Base-by-base conservation (phyloP, 2,797 vertebrate species). In the Pelodytes ibericus region DNA sequence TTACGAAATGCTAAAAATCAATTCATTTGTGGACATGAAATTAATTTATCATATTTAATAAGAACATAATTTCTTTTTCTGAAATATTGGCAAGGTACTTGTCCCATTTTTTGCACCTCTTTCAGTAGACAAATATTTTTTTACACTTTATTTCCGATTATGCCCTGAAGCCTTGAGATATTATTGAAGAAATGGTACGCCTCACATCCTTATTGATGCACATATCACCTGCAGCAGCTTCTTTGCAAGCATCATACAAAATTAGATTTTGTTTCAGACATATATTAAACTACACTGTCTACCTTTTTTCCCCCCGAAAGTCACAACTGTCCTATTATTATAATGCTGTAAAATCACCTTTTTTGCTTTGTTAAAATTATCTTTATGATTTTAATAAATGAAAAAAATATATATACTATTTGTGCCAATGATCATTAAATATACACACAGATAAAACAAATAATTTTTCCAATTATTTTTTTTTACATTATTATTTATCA, bases 211-310 rank as follows among this genome's bases (percentile, higher is more conserved):
- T 72, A 67, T 72, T 31, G 30, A 71, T 47, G 47, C 69, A 72
- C 22, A 72, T 66, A 72, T 20, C 61, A 44, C 70, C 71, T 47
- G 76, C 25, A 63, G 76, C 76, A 53, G 39, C 65, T 36, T 53
- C 16, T 61, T 57, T 69, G 57, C 69, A 22, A 24, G 57, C 64
- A 65, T 73, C 15, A 56, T 41, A 44, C 47, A 62, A 41, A 72
- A 79, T 73, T 69, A 73, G 63, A 73, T 79, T 53, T 68, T 33
- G 16, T 33, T 72, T 57, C 64, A 60, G 71, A 73, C 31, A 73
- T 24, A 73, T 63, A 53, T 63, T 47, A 72, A 63, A 63, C 61
- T 59, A 29, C 25, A 59, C 31, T 72, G 53, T 66, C 20, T 64
- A 24, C 5, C 20, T 49, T 67, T 26, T 22, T 2, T 49, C 30